Base-by-base conservation (phyloP, 2,113 vertebrate genomes). In the Gymnocephalus cernua region DNA sequence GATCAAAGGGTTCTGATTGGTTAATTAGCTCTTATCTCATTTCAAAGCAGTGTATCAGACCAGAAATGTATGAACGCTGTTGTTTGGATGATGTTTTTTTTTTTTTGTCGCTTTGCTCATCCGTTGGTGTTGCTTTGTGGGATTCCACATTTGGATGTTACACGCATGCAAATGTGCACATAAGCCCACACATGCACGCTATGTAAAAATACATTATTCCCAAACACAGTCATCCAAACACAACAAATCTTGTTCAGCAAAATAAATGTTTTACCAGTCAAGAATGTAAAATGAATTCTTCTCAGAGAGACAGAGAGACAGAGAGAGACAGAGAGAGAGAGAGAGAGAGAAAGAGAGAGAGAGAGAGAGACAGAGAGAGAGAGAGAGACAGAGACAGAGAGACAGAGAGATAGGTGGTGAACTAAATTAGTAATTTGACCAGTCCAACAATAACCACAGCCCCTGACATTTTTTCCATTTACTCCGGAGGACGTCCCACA, bases 21-120 rank as follows among this genome's bases (percentile, higher is more conserved):
- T 64, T 91, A 84, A 91, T 91, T 86, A 83, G 72, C 80, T 56
- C 6, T 83, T 81, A 79, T 89, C 73, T 84, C 4, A 27, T 85
- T 76, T 80, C 58, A 82, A 87, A 89, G 72, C 6, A 5, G 62
- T 71, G 59, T 44, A 73, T 80, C 45, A 59, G 51, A 86, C 44
- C 57, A 69, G 68, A 84, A 88, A 78, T 61, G 13, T 76, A 77
- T 57, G 38, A 54, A 76, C 3, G 11, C n/a, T 38, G 54, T 73
- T 76, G 23, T 84, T 65, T 65, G 18, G 29, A 44, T 86, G 51
- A 38, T 77, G 63, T 73, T 70, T n/a, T n/a, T n/a, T n/a, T n/a
- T n/a, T n/a, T n/a, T 79, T 70, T 82, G 29, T 75, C 65, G 44
- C 76, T 86, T 68, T 72, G 29, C 44, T 74, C 50, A 62, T 72